These are phyloP conservation scores for Phasianus colchicus DNA, from an alignment of 2,113 vertebrate genomes.

Conservation along the genomic window DNA sequence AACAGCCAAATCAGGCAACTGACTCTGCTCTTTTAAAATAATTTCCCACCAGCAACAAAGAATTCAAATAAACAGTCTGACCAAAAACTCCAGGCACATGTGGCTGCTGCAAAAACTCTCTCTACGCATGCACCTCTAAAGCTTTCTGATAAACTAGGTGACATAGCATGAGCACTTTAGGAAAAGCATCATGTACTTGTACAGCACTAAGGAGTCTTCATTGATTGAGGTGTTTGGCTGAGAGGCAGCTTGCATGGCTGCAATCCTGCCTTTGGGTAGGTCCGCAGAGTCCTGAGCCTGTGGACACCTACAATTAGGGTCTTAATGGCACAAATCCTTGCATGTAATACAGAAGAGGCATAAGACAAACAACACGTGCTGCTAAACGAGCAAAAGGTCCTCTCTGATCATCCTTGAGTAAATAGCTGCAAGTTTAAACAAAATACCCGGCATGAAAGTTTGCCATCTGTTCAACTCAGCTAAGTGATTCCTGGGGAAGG, in stretches of 20 bases:
- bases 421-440: conserved; percentile 34
- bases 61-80: not conserved
- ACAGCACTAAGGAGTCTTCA: not conserved
- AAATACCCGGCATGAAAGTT: not conserved
- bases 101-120: not conserved
- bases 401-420: conserved; percentile 5
- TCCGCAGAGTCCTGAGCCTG: not conserved
- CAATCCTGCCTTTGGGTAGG: not conserved
- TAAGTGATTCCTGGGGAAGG: not conserved
- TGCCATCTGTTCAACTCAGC: not conserved
- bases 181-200: not conserved
- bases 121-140: not conserved
- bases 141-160: not conserved
- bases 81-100: not conserved
- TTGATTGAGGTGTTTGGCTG: not conserved
- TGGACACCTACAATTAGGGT: not conserved
- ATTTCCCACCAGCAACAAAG: not conserved
- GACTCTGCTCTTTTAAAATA: not conserved
- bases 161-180: not conserved
- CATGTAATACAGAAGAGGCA: not conserved
- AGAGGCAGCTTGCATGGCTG: not conserved
- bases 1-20: not conserved
- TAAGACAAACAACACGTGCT: not conserved
- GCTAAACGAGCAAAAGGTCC: not conserved
- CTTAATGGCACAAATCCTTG: not conserved